A percentile compares a stretch with the other conserved stretches of the same genome.
These are phyloP conservation scores for Pachypanchax playfairii DNA, from an alignment of 2,113 vertebrate species.

Conservation along the genomic window DNA sequence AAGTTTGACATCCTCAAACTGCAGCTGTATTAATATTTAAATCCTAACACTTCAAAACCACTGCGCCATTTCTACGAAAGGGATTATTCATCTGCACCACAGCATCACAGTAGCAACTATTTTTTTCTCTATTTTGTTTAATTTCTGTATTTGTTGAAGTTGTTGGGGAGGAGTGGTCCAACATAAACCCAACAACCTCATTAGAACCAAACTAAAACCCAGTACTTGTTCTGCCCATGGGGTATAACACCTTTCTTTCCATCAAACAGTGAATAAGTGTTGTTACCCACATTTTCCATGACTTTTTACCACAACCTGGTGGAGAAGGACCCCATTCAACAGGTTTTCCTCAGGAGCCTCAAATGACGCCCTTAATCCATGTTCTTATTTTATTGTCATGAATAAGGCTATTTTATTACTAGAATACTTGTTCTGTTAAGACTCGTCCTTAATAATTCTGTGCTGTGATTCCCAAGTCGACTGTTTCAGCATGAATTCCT, in stretches of 20 bases:
- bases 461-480: constrained; percentile 13
- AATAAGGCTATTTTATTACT: constrained; percentile 1
- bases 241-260: constrained; percentile 70
- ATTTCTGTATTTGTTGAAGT: constrained; percentile 48
- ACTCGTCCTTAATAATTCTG: constrained; percentile 14
- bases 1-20: constrained; percentile 45
- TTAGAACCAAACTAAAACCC: constrained; percentile 66
- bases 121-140: too few species aligned
- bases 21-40: constrained; percentile 38
- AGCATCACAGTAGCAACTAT: constrained; percentile 27
- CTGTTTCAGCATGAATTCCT: constrained; percentile 50
- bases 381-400: background rate
- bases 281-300: constrained; percentile 52
- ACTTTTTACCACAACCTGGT: constrained; percentile 29
- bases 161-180: constrained; percentile 26
- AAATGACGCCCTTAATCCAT: background rate
- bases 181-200: constrained; percentile 56
- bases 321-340: constrained; percentile 21
- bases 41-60: constrained; percentile 15
- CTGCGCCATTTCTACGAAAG: constrained; percentile 23
- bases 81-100: constrained; percentile 18
- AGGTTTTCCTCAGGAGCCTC: constrained; percentile 10
- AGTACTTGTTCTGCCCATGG: constrained; percentile 57
- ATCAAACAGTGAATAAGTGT: constrained; percentile 54
- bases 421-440: constrained; percentile 12